A percentile compares a stretch with the other conserved stretches of the same genome.
These are phyloP conservation scores for Cataglyphis livida DNA, from an alignment of 2,888 invertebrate species.

Conservation along the genomic window DNA sequence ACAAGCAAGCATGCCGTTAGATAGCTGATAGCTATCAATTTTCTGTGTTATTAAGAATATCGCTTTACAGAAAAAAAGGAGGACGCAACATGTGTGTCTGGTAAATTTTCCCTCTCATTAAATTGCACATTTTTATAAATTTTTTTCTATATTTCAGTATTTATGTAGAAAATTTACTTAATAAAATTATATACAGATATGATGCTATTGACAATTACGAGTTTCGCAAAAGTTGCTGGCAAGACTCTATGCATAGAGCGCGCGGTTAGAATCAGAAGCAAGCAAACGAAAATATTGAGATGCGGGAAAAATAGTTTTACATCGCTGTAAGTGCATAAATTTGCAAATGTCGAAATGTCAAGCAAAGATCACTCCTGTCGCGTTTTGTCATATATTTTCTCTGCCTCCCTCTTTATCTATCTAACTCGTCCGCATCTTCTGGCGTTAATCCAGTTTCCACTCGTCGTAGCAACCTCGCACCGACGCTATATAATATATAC, in stretches of 20 bases:
- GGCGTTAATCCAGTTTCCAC: conserved; percentile 78
- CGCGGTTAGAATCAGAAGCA: neutral
- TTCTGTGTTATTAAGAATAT: conserved; percentile 72
- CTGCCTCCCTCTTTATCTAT: conserved; percentile 9
- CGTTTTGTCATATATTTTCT: conserved; percentile 3
- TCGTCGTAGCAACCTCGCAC: conserved; percentile 69
- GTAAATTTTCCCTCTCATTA: conserved; percentile 42
- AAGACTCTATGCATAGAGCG: neutral
- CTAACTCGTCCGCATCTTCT: conserved; percentile 71
- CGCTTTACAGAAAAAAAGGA: conserved; percentile 73
- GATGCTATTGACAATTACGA: neutral
- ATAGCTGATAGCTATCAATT: conserved; percentile 68
- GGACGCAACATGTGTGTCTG: conserved; percentile 72
- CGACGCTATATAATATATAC: conserved; percentile 69
- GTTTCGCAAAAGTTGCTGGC: neutral
- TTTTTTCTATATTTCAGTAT: neutral
- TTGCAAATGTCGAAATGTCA: conserved; percentile 30
- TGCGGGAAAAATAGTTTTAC: conserved; percentile 31
- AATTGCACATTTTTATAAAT: neutral
- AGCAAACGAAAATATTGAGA: neutral
- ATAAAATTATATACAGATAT: neutral
- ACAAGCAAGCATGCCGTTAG: conserved; percentile 60
- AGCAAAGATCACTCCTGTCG: conserved; percentile 23
- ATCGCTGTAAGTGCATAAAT: conserved; percentile 47
- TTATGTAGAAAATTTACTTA: neutral